Conservation (phyloP, 1,140 invertebrate species). For the Aphelenchoides besseyi region DNA sequence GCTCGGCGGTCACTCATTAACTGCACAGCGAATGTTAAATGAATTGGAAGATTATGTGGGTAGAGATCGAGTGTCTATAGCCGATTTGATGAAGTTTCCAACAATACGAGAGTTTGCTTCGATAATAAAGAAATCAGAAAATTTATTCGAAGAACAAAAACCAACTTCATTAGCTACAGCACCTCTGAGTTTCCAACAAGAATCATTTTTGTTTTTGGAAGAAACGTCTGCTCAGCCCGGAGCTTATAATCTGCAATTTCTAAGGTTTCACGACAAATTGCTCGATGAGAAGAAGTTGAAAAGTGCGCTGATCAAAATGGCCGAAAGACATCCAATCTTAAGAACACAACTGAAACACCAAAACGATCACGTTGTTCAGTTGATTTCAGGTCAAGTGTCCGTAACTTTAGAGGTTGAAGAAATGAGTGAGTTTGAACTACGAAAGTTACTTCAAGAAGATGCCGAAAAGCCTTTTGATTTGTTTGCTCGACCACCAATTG, state of each 20-base stretch:
- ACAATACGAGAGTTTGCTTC: conserved; percentile 12
- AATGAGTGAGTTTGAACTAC: background rate
- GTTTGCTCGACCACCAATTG: background rate
- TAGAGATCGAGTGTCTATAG: background rate
- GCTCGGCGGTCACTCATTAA: conserved; percentile 36
- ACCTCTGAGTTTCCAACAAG: conserved; percentile 25
- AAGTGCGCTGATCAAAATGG: background rate
- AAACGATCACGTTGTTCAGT: background rate
- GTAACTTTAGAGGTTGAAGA: background rate
- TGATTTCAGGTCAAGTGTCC: background rate
- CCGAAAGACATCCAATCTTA: background rate
- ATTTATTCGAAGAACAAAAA: conserved; percentile 8
- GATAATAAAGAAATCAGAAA: background rate
- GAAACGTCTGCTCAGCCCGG: background rate
- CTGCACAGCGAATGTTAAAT: conserved; percentile 7
- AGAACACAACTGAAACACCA: background rate
- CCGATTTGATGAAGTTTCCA: conserved; percentile 14
- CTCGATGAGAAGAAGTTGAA: background rate
- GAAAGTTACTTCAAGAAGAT: background rate
- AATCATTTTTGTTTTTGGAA: conserved; percentile 23
- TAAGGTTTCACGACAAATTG: background rate
- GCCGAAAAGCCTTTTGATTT: conserved; percentile 10
- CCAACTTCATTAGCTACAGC: too few relatives aligned
- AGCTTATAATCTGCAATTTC: conserved; percentile 17
- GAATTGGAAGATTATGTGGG: background rate